Evolutionary conservation across 2,888 invertebrate species (phyloP).

Genomic region (Thyatira batis): DNA sequence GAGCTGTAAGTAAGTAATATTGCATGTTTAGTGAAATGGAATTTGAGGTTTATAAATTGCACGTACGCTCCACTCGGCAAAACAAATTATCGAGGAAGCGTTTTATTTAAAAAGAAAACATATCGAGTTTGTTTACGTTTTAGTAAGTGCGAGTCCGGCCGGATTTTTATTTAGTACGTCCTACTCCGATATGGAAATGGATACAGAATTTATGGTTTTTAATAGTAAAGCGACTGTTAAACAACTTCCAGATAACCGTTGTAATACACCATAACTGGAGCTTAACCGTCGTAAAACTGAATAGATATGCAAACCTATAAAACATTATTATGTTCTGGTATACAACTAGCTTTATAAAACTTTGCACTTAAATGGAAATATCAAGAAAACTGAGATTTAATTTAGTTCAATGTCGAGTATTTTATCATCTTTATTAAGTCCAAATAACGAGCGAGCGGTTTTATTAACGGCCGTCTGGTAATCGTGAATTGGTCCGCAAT

Average conservation of each 20-base stretch:
- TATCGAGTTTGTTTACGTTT: slow-evolving; percentile 2
- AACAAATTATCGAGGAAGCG: neutral
- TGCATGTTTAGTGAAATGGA: neutral
- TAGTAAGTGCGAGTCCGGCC: slow-evolving; percentile 16
- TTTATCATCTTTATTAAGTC: neutral
- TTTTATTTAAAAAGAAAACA: slow-evolving; percentile 4
- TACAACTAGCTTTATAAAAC: neutral
- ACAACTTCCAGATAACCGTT: neutral
- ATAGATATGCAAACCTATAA: neutral
- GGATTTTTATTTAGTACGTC: slow-evolving; percentile 18
- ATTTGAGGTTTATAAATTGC: neutral
- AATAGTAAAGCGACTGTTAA: neutral
- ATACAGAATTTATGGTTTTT: slow-evolving; percentile 6
- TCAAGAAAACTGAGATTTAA: neutral
- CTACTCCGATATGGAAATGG: slow-evolving; percentile 32
- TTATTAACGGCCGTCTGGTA: slow-evolving; percentile 21
- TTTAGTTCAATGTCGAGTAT: neutral
- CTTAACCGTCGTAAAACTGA: neutral
- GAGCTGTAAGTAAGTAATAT: neutral
- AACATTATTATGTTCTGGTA: no score
- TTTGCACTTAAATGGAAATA: neutral
- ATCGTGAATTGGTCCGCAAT: slow-evolving; percentile 24
- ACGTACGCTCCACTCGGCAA: neutral
- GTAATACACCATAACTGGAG: neutral
- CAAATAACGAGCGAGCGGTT: slow-evolving; percentile 11